A percentile compares a stretch with the other conserved stretches of the same genome.
Conservation (phyloP, 2,888 invertebrate species). For the Sminthurinus aureus region DNA sequence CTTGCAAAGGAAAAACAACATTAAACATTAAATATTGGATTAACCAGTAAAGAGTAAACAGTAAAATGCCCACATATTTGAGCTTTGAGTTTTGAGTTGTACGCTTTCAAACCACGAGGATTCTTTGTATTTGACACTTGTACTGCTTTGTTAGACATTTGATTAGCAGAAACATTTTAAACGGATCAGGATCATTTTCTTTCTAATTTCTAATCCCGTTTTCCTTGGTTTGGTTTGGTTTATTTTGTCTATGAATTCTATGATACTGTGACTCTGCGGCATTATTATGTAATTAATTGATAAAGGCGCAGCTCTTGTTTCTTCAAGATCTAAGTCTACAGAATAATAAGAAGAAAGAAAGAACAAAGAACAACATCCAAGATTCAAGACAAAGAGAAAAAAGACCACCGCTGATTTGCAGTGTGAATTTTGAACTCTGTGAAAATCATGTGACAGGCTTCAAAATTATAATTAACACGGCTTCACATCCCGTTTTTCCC, state of each 20-base stretch:
- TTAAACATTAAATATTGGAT: background rate
- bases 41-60: no score
- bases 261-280: background rate
- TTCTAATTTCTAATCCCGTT: background rate
- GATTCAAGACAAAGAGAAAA: background rate
- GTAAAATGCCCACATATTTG: no score
- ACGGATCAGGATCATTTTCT: background rate
- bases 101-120: background rate
- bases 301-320: background rate
- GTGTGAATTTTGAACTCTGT: slow-evolving; percentile 22
- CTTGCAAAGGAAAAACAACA: background rate
- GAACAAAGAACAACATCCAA: no score
- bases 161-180: background rate
- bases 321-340: no score
- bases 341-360: no score
- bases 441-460: background rate
- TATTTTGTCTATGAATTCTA: background rate
- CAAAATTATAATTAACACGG: slow-evolving; percentile 27
- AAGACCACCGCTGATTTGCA: slow-evolving; percentile 32
- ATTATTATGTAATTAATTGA: slow-evolving; percentile 24
- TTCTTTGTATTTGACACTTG: no score
- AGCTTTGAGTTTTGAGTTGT: no score
- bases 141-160: no score
- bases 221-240: background rate
- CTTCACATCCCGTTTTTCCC: background rate